Conservation (phyloP, 2,888 invertebrate species). For the Mesodorylaimus sp. region DNA sequence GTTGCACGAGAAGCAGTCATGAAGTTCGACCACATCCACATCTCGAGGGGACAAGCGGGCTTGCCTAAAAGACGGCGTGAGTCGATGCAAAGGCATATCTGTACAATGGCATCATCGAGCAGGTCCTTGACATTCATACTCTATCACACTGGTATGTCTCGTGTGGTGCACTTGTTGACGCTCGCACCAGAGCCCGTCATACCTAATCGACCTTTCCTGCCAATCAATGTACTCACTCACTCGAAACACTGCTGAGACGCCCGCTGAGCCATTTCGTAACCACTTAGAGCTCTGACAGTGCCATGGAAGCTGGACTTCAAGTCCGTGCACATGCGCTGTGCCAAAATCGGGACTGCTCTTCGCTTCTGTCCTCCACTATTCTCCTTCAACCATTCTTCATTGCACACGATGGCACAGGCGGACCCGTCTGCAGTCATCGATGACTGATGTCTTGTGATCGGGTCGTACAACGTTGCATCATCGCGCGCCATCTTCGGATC, state of each 20-base stretch:
- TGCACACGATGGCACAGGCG: conserved; percentile 69
- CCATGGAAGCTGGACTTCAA: conserved; percentile 58
- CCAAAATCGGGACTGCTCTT: conserved; percentile 68
- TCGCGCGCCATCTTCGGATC: conserved; percentile 17
- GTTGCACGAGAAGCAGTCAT: conserved; percentile 90
- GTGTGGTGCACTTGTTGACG: too few relatives aligned
- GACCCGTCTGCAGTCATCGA: conserved; percentile 66
- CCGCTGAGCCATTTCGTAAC: conserved; percentile 75
- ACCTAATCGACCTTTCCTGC: conserved; percentile 3
- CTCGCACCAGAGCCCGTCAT: too few relatives aligned
- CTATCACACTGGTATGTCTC: too few relatives aligned
- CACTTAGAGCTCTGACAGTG: conserved; percentile 43
- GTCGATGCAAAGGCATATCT: too few relatives aligned
- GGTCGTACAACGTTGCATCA: conserved; percentile 20
- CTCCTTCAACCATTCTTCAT: conserved; percentile 63
- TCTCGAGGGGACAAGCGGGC: conserved; percentile 17
- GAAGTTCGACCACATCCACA: conserved; percentile 78
- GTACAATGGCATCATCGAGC: too few relatives aligned
- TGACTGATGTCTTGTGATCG: conserved; percentile 18
- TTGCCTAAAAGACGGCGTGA: too few relatives aligned
- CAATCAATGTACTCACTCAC: conserved; percentile 40
- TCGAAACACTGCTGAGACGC: conserved; percentile 57
- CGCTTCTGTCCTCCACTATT: conserved; percentile 22
- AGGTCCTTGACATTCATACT: too few relatives aligned
- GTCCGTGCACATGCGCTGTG: conserved; percentile 88